These are phyloP conservation scores for Vanessa tameamea DNA, from an alignment of 1,140 invertebrate genomes.

Conservation along the genomic window DNA sequence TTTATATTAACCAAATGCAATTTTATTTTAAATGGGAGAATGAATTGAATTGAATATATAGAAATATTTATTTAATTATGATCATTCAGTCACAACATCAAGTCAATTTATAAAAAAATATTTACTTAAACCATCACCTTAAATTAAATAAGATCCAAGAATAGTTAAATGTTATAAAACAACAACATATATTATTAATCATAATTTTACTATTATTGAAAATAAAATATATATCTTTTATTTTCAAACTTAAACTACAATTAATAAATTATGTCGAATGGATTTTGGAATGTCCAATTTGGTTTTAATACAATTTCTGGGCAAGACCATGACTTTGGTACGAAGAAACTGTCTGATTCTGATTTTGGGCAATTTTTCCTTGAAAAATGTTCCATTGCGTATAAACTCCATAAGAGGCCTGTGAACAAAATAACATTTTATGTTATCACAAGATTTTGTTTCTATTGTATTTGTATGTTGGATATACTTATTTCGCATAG, in stretches of 20 bases:
- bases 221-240: neutral
- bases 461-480: too few species aligned
- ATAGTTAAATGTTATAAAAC: too few species aligned
- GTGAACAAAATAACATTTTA: conserved; percentile 38
- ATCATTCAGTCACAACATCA: neutral
- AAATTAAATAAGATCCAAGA: neutral
- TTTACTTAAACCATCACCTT: neutral
- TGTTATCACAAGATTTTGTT: neutral
- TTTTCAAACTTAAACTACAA: neutral
- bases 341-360: conserved; percentile 67
- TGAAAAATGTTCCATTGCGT: conserved; percentile 93
- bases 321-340: conserved; percentile 84
- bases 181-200: too few species aligned
- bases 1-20: neutral
- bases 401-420: conserved; percentile 86
- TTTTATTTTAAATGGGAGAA: neutral
- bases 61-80: conserved; percentile 2
- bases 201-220: neutral
- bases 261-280: conserved; percentile 53
- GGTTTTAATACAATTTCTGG: conserved; percentile 72
- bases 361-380: conserved; percentile 86
- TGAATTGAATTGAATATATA: neutral
- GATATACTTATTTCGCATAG: too few species aligned
- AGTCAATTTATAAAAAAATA: neutral
- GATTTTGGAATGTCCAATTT: conserved; percentile 78